A percentile compares a stretch with the other conserved stretches of the same genome.
phyloP scores from a whole-genome alignment of 2,797 vertebrate species.

The Uromys caudimaculatus region DNA sequence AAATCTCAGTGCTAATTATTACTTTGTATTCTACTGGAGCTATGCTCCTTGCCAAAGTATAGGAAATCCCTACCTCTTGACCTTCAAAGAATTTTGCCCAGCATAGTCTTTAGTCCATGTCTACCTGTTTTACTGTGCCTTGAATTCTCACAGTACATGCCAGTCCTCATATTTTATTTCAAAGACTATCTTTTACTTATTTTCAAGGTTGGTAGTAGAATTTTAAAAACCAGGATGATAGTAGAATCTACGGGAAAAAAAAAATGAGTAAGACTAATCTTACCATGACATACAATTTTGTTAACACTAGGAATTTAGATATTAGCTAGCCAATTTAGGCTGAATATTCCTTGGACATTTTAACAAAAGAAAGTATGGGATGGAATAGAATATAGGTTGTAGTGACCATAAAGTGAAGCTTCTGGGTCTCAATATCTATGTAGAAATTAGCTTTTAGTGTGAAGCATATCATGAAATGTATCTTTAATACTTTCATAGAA shows the following conservation, averaged over 20 bases:
- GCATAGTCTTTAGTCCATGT: background rate
- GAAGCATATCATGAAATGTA: background rate
- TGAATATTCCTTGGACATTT: constrained; percentile 51
- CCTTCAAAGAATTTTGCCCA: constrained; percentile 14
- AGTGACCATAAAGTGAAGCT: background rate
- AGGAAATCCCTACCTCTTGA: background rate
- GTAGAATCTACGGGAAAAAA: background rate
- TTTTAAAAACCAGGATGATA: background rate
- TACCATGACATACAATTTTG: background rate
- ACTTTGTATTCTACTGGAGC: background rate
- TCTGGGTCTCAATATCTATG: background rate
- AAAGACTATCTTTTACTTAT: constrained; percentile 34
- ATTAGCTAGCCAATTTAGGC: constrained; percentile 34
- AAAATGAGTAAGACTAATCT: constrained; percentile 25
- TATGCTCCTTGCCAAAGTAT: background rate
- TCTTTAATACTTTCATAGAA: constrained; percentile 19
- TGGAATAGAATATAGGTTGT: background rate
- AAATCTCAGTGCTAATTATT: background rate
- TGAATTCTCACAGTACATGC: constrained; percentile 13
- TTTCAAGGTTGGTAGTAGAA: constrained; percentile 15
- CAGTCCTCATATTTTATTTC: constrained; percentile 13
- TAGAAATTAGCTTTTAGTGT: constrained; percentile 34
- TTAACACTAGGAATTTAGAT: constrained; percentile 44
- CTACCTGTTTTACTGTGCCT: background rate
- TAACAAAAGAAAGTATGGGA: background rate